These are phyloP conservation scores for Uropetala carovei DNA, from an alignment of 2,888 invertebrate species.

Conservation along the genomic window DNA sequence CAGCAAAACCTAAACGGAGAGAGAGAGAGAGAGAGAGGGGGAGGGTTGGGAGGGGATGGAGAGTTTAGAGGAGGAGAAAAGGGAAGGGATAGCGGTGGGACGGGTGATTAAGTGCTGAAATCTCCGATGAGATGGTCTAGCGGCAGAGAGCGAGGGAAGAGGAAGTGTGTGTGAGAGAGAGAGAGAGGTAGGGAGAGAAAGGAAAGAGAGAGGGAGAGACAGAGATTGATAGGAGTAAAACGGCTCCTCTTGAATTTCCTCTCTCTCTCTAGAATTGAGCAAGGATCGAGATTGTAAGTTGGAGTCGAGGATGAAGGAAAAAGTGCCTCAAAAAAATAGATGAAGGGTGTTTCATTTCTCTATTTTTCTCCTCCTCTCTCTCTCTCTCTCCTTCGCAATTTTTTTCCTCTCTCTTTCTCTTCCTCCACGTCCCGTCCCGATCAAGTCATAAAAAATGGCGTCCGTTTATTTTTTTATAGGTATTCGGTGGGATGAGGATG, in stretches of 20 bases:
- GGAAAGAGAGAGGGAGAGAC: not conserved
- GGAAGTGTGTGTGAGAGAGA: too few species aligned
- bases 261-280: not conserved
- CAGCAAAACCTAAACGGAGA: too few species aligned
- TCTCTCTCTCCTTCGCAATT: not conserved
- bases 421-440: not conserved
- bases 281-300: constrained; percentile 22
- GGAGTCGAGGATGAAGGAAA: not conserved
- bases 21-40: constrained; percentile 56
- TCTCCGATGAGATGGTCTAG: constrained; percentile 59
- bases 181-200: not conserved
- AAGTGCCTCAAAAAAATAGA: not conserved
- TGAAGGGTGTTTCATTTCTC: not conserved
- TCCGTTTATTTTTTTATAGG: too few species aligned
- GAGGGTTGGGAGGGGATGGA: constrained; percentile 58
- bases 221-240: not conserved
- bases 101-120: constrained; percentile 64
- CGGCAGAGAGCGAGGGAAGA: constrained; percentile 14
- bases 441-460: too few species aligned
- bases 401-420: not conserved
- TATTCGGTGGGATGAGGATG: not conserved
- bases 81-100: constrained; percentile 66
- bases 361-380: not conserved
- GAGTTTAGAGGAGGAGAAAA: constrained; percentile 68
- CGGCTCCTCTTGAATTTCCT: not conserved